Percentiles rank a stretch among this genome's conserved stretches.
Conservation (phyloP, 2,888 invertebrate species). For the Nasonia oneida region DNA sequence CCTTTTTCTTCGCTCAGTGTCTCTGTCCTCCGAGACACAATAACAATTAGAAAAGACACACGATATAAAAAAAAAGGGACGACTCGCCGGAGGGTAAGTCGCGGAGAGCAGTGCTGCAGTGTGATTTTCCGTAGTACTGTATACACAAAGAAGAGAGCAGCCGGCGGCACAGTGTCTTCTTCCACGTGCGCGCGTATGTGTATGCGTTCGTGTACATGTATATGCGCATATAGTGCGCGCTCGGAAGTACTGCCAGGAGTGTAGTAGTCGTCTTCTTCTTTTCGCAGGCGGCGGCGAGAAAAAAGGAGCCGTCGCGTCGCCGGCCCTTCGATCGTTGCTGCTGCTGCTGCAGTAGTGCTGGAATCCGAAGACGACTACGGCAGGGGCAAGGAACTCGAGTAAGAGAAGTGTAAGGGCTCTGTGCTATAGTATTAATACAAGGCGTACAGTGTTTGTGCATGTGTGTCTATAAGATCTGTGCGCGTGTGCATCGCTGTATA, state of each 20-base stretch:
- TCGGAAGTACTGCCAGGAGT: neutral
- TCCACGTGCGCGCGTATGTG: neutral
- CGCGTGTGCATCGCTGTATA: conserved; percentile 7
- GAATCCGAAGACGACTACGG: conserved; percentile 6
- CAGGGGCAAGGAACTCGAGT: neutral
- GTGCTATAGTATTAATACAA: neutral
- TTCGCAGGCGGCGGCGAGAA: neutral
- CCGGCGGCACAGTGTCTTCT: conserved; percentile 11
- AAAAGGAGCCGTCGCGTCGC: conserved; percentile 15
- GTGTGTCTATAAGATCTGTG: neutral
- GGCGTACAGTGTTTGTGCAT: neutral
- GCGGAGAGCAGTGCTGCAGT: neutral
- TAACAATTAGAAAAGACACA: neutral
- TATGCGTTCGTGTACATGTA: neutral
- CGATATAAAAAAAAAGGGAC: neutral
- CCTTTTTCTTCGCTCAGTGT: neutral
- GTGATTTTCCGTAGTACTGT: conserved; percentile 4
- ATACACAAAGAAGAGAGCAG: neutral
- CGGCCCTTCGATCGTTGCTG: neutral
- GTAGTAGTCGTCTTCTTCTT: neutral
- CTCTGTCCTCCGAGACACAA: neutral
- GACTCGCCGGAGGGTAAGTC: neutral
- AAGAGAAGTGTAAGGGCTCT: conserved; percentile 9
- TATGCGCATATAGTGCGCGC: neutral
- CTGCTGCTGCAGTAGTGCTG: conserved; percentile 2